These are phyloP conservation scores for Corythaixoides concolor DNA, from an alignment of 2,113 vertebrate genomes.

Conservation along the genomic window DNA sequence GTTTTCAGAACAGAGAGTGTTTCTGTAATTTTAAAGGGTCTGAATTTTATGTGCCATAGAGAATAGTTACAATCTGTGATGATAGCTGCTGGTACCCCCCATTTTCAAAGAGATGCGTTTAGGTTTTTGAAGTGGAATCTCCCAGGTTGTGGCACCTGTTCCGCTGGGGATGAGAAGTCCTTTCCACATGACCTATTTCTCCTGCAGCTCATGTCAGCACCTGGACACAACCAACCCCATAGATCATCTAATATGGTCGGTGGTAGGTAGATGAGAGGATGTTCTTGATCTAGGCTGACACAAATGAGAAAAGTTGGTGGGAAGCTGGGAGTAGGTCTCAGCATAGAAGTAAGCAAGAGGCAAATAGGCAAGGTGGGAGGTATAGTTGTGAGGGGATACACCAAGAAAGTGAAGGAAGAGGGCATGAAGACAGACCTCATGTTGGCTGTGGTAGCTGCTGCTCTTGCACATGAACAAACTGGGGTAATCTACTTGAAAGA, in stretches of 20 bases:
- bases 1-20: conserved; percentile 42
- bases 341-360: neutral
- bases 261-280: neutral
- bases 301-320: neutral
- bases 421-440: accelerated
- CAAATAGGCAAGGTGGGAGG: neutral
- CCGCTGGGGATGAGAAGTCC: neutral
- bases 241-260: neutral
- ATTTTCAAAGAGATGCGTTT: neutral
- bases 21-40: conserved; percentile 28
- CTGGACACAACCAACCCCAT: neutral
- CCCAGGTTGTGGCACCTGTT: neutral
- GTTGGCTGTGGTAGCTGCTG: neutral
- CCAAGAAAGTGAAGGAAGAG: neutral
- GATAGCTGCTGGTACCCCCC: neutral
- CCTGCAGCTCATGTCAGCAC: neutral
- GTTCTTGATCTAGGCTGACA: neutral
- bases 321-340: neutral
- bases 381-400: neutral
- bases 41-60: conserved; percentile 8
- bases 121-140: neutral
- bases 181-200: neutral
- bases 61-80: neutral
- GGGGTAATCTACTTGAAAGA: neutral
- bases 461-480: neutral